Conservation (phyloP, 2,888 invertebrate species). For the Crossocerus cetratus region DNA sequence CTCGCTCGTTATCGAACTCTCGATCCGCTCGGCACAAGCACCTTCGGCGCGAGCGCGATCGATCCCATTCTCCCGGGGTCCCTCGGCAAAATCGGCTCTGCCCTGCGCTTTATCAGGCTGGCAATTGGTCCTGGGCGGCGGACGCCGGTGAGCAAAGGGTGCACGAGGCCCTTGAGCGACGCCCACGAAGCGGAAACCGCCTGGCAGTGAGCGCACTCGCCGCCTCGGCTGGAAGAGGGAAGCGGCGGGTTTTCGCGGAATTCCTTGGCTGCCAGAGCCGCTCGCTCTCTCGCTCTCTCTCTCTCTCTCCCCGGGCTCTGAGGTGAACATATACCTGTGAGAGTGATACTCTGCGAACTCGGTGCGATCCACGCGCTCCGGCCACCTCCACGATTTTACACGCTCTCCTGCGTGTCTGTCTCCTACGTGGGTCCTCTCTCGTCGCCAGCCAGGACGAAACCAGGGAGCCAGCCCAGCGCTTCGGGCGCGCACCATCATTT, state of each 20-base stretch:
- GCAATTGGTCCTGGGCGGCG: background rate
- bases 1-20: conserved; percentile 7
- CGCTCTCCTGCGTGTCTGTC: background rate
- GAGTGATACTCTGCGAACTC: too few relatives aligned
- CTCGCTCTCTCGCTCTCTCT: too few relatives aligned
- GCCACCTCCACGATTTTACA: background rate
- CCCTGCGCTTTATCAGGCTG: too few relatives aligned
- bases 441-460: too few relatives aligned
- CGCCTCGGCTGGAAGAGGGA: background rate
- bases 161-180: conserved; percentile 20
- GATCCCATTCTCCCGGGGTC: background rate
- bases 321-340: too few relatives aligned
- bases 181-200: conserved; percentile 38
- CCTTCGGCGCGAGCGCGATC: background rate
- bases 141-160: background rate
- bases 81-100: background rate
- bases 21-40: conserved; percentile 3
- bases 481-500: conserved; percentile 34
- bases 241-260: conserved; percentile 39
- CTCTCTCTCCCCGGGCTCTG: too few relatives aligned
- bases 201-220: background rate
- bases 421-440: too few relatives aligned
- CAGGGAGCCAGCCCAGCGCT: too few relatives aligned
- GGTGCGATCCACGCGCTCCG: background rate
- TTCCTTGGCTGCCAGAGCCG: conserved; percentile 24